Base-by-base conservation (phyloP, 2,797 vertebrate genomes). In the Amazonetta brasiliensis region DNA sequence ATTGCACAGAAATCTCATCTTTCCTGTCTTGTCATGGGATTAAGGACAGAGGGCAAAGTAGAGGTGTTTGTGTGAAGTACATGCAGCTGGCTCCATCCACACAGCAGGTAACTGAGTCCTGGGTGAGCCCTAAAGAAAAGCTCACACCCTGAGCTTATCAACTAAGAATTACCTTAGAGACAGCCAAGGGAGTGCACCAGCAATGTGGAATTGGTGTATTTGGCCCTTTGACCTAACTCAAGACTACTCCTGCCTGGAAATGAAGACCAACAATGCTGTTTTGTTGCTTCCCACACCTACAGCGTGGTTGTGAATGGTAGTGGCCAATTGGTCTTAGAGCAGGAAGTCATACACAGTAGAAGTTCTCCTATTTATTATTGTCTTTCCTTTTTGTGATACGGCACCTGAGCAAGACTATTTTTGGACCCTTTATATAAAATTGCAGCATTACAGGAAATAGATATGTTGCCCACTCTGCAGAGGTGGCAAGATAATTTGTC, bases 401-500 rank as follows among this genome's bases (percentile, higher is more conserved):
- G 41, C 31, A 56, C 73, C 81, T 79, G 84, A 68, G 86, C 85
- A 94, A 86, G 82, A 54, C 39, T 15, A 74, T 87, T 96, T 93
- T 89, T 97, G 78, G 37, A 68, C 66, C 35, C 55, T 89, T 96
- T 86, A 68, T 94, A 97, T 97, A 90, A 96, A 91, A 81, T 72
- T 92, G 72, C n/a, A 54, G 82, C 95, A 87, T 96, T 96, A 96
- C 88, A 96, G 93, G 77, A 97, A 97, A 95, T 92, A 96, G 78
- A 84, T 95, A 84, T 6, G 66, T 97, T 97, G 52, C 89, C 55
- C 55, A 77, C 72, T 94, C 86, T 93, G 91, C 78, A 91, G 87
- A 94, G 44, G 83, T 94, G 93, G 76, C 77, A 97, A 88, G 68
- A 89, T 96, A 96, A 96, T 96, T 97, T 97, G 63, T 97, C 95